Percentiles rank a stretch among this genome's conserved stretches.
These are phyloP conservation scores for Cyaniris semiargus DNA, from an alignment of 2,888 invertebrate species.

Conservation along the genomic window DNA sequence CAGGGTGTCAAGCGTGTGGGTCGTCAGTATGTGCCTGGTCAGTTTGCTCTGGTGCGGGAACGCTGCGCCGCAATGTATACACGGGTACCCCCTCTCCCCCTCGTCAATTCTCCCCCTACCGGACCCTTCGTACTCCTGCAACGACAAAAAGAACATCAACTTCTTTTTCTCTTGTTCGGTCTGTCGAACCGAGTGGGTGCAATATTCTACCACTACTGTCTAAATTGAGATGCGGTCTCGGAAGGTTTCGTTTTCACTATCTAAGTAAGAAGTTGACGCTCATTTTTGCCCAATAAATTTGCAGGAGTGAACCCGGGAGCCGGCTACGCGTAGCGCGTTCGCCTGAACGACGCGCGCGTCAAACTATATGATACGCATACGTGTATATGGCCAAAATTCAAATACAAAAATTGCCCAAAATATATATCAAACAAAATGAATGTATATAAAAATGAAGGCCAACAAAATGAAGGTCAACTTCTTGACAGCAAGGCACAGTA, in stretches of 20 bases:
- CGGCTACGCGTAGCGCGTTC: conserved; percentile 74
- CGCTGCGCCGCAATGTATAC: conserved; percentile 94
- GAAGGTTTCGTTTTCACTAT: conserved; percentile 69
- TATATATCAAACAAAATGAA: conserved; percentile 77
- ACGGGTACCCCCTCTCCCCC: conserved; percentile 84
- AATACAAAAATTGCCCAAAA: conserved; percentile 73
- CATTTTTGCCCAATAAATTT: conserved; percentile 87
- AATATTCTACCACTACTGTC: conserved; percentile 77
- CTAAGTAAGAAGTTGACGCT: conserved; percentile 91
- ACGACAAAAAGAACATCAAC: conserved; percentile 93
- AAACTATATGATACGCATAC: conserved; percentile 62
- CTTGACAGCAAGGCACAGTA: conserved; percentile 87
- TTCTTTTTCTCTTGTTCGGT: conserved; percentile 85
- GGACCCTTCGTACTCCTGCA: conserved; percentile 93
- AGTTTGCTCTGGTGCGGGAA: conserved; percentile 95
- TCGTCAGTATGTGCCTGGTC: conserved; percentile 93
- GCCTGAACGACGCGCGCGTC: conserved; percentile 72
- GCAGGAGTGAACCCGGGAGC: conserved; percentile 78
- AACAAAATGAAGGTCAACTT: conserved; percentile 97
- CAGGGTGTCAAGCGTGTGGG: conserved; percentile 92
- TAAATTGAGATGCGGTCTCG: conserved; percentile 78
- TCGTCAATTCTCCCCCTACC: conserved; percentile 77
- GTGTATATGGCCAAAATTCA: conserved; percentile 74
- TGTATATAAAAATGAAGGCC: conserved; percentile 89
- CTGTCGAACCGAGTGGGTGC: conserved; percentile 72